Evolutionary conservation across 2,888 invertebrate genomes (phyloP).

Genomic region (Erebia palarica): DNA sequence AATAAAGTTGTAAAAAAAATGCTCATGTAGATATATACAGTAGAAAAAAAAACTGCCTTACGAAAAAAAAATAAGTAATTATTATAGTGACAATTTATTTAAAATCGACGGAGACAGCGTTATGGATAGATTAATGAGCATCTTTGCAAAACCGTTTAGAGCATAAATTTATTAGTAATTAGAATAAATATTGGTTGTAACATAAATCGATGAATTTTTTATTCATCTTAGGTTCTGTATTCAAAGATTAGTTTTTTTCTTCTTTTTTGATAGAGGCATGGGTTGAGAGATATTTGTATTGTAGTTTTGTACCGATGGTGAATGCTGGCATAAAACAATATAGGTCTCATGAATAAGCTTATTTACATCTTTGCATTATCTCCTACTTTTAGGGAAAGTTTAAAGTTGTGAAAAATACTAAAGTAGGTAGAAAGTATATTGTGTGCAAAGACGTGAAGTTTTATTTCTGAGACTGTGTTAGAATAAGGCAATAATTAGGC

Average conservation of each 20-base stretch:
- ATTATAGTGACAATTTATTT: no score
- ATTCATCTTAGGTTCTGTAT: not conserved
- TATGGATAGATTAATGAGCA: no score
- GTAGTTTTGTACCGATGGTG: slow-evolving; percentile 45
- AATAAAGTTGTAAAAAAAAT: not conserved
- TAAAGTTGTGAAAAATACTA: not conserved
- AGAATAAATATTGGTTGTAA: not conserved
- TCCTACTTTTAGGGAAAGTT: not conserved
- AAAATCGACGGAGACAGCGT: no score
- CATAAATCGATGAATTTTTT: not conserved
- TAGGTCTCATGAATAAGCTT: slow-evolving; percentile 13
- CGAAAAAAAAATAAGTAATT: no score
- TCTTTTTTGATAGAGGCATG: slow-evolving; percentile 40
- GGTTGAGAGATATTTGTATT: slow-evolving; percentile 37
- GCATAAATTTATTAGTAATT: not conserved
- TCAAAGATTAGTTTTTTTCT: not conserved
- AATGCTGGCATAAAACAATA: slow-evolving; percentile 56
- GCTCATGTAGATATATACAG: not conserved
- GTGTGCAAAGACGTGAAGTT: slow-evolving; percentile 8
- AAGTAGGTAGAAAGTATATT: not conserved
- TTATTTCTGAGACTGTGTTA: slow-evolving; percentile 62
- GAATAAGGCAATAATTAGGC: slow-evolving; percentile 77
- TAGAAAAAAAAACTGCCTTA: no score
- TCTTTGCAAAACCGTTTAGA: not conserved
- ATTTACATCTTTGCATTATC: slow-evolving; percentile 4